Conservation (phyloP, 1,140 invertebrate genomes). For the Sycophila sp. region DNA sequence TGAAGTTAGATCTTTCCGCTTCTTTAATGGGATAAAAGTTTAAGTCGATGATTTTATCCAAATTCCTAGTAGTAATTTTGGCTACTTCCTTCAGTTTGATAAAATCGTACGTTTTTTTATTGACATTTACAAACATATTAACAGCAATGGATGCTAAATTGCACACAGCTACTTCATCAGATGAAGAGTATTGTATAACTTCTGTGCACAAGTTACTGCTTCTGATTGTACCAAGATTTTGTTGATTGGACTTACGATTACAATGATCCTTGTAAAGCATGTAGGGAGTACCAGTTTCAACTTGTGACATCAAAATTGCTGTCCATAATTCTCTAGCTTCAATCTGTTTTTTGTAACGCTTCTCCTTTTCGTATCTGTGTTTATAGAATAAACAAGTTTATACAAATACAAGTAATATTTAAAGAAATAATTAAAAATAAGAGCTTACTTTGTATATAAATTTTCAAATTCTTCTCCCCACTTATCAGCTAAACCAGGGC, state of each 20-base stretch:
- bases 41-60: slow-evolving; percentile 98
- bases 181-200: slow-evolving; percentile 92
- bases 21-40: slow-evolving; percentile 96
- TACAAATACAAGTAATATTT: background rate
- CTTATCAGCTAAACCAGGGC: slow-evolving; percentile 88
- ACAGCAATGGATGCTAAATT: slow-evolving; percentile 98
- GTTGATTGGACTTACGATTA: slow-evolving; percentile 97
- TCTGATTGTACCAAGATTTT: slow-evolving; percentile 98
- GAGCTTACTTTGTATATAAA: slow-evolving; percentile 80
- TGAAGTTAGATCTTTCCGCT: slow-evolving; percentile 87
- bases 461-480: slow-evolving; percentile 96
- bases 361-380: slow-evolving; percentile 68
- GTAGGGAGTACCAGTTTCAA: slow-evolving; percentile 98
- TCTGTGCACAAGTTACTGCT: slow-evolving; percentile 99
- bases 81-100: slow-evolving; percentile 87
- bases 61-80: slow-evolving; percentile 90
- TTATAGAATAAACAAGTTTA: background rate
- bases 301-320: slow-evolving; percentile 94
- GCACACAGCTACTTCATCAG: slow-evolving; percentile 97
- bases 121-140: slow-evolving; percentile 90
- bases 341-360: slow-evolving; percentile 79
- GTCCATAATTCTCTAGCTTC: slow-evolving; percentile 92
- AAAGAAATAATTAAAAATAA: background rate
- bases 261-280: slow-evolving; percentile 99
- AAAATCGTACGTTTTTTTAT: slow-evolving; percentile 87